A percentile compares a stretch with the other conserved stretches of the same genome.
These are phyloP conservation scores for Ctenodactylus gundi DNA, from an alignment of 2,113 vertebrate species.

Conservation along the genomic window DNA sequence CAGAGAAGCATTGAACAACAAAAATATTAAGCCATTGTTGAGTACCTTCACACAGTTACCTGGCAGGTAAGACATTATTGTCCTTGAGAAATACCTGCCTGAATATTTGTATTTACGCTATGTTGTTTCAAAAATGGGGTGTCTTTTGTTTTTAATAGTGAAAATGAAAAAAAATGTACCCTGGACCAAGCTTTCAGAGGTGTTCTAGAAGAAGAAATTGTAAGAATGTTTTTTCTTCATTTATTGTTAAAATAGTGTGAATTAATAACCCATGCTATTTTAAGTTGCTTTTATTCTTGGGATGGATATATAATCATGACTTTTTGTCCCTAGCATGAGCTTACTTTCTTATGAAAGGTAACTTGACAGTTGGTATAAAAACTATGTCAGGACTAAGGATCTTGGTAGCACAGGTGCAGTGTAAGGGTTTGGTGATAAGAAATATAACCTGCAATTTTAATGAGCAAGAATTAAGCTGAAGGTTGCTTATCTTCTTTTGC, in stretches of 20 bases:
- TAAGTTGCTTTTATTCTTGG: constrained; percentile 34
- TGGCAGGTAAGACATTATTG: constrained; percentile 89
- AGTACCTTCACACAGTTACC: constrained; percentile 90
- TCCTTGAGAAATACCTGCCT: neutral
- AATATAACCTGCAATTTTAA: neutral
- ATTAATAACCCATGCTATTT: neutral
- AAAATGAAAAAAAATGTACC: constrained; percentile 96
- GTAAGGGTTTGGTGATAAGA: constrained; percentile 9
- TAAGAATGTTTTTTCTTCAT: constrained; percentile 83
- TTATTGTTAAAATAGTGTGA: constrained; percentile 41
- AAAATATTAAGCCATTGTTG: constrained; percentile 90
- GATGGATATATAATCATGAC: constrained; percentile 17
- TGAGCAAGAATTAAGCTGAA: neutral
- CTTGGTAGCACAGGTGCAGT: constrained; percentile 14
- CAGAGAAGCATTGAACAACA: constrained; percentile 86
- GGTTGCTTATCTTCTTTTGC: neutral
- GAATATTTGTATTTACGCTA: constrained; percentile 20
- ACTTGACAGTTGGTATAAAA: neutral
- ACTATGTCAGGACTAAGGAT: neutral
- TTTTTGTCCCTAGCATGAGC: neutral
- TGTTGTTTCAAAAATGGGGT: constrained; percentile 33
- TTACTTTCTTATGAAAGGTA: constrained; percentile 21
- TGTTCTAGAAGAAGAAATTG: constrained; percentile 95
- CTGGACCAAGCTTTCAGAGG: constrained; percentile 96
- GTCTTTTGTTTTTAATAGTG: constrained; percentile 86